These are phyloP conservation scores for Palaemon carinicauda DNA, from an alignment of 1,140 invertebrate species.

Conservation along the genomic window DNA sequence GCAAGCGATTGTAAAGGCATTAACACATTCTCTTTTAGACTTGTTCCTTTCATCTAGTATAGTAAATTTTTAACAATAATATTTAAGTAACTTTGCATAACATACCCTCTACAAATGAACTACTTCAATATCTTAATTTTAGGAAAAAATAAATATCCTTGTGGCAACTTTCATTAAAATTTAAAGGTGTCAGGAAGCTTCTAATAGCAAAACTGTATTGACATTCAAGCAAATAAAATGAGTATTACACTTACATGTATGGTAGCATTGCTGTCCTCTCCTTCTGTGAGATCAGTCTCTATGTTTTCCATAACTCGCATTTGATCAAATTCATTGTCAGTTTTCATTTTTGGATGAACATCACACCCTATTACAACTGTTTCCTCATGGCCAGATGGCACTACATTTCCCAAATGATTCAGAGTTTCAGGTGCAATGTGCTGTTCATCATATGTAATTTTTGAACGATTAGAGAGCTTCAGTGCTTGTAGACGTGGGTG, in stretches of 20 bases:
- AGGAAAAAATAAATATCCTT: no score
- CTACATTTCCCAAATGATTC: not conserved
- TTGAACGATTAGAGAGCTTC: conserved; percentile 45
- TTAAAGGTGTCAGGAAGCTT: no score
- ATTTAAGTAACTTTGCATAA: no score
- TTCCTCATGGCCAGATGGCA: not conserved
- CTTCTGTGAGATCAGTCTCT: conserved; percentile 28
- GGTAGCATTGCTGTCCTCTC: conserved; percentile 42
- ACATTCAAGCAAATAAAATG: not conserved
- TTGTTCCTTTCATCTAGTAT: no score
- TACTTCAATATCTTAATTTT: no score
- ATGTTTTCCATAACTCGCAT: conserved; percentile 29
- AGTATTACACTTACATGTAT: conserved; percentile 13
- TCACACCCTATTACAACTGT: not conserved
- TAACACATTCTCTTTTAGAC: no score
- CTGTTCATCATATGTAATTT: conserved; percentile 49
- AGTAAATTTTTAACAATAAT: no score
- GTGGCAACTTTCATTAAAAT: no score
- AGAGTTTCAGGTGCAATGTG: conserved; percentile 50
- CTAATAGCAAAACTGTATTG: no score
- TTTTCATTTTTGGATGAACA: not conserved
- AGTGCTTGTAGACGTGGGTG: conserved; percentile 51
- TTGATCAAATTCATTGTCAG: conserved; percentile 18
- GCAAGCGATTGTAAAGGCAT: no score
- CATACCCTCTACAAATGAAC: no score